Evolutionary conservation across 2,113 vertebrate species (phyloP).

Genomic region (Enhydra lutris): DNA sequence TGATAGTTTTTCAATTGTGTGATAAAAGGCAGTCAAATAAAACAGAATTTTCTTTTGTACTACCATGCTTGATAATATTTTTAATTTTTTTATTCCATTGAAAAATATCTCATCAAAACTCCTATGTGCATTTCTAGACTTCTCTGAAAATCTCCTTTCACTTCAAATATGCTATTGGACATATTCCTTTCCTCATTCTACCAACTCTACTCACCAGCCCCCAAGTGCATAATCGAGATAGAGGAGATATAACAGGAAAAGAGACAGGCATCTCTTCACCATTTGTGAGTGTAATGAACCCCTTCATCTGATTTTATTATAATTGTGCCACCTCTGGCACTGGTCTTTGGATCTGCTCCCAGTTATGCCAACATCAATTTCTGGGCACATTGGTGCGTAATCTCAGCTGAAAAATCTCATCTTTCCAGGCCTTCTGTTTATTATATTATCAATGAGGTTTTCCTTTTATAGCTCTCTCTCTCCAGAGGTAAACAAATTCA

Average conservation of each 20-base stretch:
- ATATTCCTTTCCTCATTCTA: neutral
- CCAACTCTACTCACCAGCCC: neutral
- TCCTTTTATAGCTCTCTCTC: conserved; percentile 5
- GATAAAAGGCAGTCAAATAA: neutral
- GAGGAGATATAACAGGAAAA: conserved; percentile 68
- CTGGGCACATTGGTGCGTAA: conserved; percentile 73
- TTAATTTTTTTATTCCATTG: neutral
- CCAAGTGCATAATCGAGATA: conserved; percentile 59
- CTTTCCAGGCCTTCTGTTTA: conserved; percentile 59
- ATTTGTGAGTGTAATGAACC: conserved; percentile 76
- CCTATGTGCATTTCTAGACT: conserved; percentile 75
- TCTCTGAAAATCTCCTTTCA: conserved; percentile 71
- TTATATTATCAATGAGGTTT: neutral
- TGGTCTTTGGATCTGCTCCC: conserved; percentile 75
- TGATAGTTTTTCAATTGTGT: neutral
- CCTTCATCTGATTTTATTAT: conserved; percentile 78
- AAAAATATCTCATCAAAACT: neutral
- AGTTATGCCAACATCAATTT: conserved; percentile 80
- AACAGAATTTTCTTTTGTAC: neutral
- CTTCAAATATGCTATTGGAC: conserved; percentile 36
- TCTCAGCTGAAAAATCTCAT: conserved; percentile 78
- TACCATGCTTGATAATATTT: neutral
- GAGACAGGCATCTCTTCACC: conserved; percentile 74
- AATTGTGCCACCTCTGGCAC: conserved; percentile 75
- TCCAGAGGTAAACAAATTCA: conserved; percentile 72